phyloP scores from a whole-genome alignment of 2,888 invertebrate genomes.

The Marasmarcha lunaedactyla region DNA sequence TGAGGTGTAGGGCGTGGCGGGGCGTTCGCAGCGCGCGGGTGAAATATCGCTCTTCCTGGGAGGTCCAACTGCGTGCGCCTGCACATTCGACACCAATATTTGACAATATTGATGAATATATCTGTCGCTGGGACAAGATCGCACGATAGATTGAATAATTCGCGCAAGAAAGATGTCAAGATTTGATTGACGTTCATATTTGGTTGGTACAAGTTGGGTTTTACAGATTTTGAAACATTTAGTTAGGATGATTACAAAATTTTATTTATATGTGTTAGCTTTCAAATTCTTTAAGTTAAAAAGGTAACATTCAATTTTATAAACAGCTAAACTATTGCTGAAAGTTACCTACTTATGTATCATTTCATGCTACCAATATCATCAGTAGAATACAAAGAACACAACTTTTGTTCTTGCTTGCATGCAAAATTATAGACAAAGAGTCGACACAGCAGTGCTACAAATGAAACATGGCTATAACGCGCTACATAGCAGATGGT shows the following conservation, averaged over 20 bases:
- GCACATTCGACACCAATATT: constrained; percentile 67
- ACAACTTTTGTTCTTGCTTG: not conserved
- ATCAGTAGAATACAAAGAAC: no score
- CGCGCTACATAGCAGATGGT: constrained; percentile 53
- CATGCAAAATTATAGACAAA: constrained; percentile 39
- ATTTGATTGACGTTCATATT: no score
- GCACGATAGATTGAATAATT: constrained; percentile 17
- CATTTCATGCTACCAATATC: no score
- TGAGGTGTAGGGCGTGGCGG: constrained; percentile 53
- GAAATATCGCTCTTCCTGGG: constrained; percentile 62
- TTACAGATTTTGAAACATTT: no score
- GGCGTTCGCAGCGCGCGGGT: constrained; percentile 39
- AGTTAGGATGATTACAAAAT: no score
- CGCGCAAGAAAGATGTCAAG: no score
- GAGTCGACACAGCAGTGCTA: constrained; percentile 23
- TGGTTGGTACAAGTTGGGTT: no score
- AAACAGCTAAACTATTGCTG: no score
- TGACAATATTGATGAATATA: constrained; percentile 61
- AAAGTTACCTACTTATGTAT: no score
- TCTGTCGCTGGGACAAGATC: constrained; percentile 27
- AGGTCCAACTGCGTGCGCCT: constrained; percentile 46
- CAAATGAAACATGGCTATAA: constrained; percentile 50
- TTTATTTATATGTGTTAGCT: no score
- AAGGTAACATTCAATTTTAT: no score
- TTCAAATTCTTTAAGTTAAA: no score